Base-by-base conservation (phyloP, 2,888 invertebrate genomes). In the Melinaea marsaeus region DNA sequence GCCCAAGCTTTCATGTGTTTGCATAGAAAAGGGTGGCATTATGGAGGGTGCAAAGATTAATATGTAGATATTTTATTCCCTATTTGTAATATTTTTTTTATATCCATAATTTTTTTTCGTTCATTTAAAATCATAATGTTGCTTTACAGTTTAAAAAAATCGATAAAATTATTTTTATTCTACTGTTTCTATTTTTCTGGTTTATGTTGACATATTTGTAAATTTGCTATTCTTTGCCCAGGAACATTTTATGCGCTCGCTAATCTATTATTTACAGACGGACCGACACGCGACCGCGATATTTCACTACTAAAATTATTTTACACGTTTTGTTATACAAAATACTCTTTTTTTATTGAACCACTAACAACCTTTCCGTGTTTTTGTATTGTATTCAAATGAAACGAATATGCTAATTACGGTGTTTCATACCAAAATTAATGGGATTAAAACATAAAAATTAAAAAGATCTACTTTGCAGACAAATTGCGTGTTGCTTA, bases 251-350 rank as follows among this genome's bases (percentile, higher is more conserved):
- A 75, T 76, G 73, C 72, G 68, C 69, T 66, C 68, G 71, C 77
- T 83, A 79, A 83, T 84, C 78, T 83, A 83, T 84, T 83, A 84
- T 84, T 84, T 79, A 83, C 76, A 78, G 72, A 61, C 68, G 56
- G 45, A 63, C 61, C 65, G 75, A 73, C 79, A 79, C 80, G 80
- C 79, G 74, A 80, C 69, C 64, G 57, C 68, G 64, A 68, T 69
- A 70, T 71, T 69, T 72, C 68, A 70, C 68, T 60, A 70, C 66
- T 64, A 59, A 71, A 74, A 71, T 71, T 68, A 69, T 71, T 71
- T 69, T 67, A 68, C 69, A 68, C 69, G 61, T 65, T 66, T 60
- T 61, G 63, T 67, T 58, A 63, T 64, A 70, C 67, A 64, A 66
- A 69, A 69, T 63, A 63, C 61, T 64, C 51, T 61, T 68, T 68